phyloP scores from a whole-genome alignment of 2,888 invertebrate species.

The Furcula furcula region DNA sequence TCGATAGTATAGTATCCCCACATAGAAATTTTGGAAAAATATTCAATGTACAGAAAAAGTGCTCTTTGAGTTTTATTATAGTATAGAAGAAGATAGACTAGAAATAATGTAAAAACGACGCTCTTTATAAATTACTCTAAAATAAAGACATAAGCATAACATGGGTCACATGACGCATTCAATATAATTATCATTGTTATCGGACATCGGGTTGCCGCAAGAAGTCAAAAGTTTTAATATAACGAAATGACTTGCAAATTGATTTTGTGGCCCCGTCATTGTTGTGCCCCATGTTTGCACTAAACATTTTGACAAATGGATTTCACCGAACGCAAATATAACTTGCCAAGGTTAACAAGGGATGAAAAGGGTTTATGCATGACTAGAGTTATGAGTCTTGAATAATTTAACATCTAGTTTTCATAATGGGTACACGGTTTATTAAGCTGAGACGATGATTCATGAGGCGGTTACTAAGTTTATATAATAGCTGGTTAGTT shows the following conservation, averaged over 20 bases:
- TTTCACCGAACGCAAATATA: slow-evolving; percentile 11
- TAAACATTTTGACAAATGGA: slow-evolving; percentile 29
- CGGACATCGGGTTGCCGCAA: too few species aligned
- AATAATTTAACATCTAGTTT: slow-evolving; percentile 33
- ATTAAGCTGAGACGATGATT: neutral
- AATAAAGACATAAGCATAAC: too few species aligned
- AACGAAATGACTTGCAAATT: slow-evolving; percentile 1
- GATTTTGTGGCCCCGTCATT: slow-evolving; percentile 4
- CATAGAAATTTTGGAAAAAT: too few species aligned
- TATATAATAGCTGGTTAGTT: too few species aligned
- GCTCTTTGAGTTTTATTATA: too few species aligned
- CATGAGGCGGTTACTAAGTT: neutral
- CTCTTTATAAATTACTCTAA: too few species aligned
- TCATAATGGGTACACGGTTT: slow-evolving; percentile 12
- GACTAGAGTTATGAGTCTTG: slow-evolving; percentile 28
- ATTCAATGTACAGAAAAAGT: too few species aligned
- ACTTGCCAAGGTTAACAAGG: slow-evolving; percentile 26
- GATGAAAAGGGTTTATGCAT: slow-evolving; percentile 35
- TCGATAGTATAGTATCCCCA: too few species aligned
- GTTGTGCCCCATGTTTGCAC: slow-evolving; percentile 5
- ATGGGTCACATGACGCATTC: too few species aligned
- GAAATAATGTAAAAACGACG: too few species aligned
- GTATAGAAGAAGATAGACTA: too few species aligned
- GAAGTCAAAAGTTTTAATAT: neutral
- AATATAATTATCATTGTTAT: too few species aligned